Base-by-base conservation (phyloP, 1,140 invertebrate species). In the Thaumetopoea pityocampa region DNA sequence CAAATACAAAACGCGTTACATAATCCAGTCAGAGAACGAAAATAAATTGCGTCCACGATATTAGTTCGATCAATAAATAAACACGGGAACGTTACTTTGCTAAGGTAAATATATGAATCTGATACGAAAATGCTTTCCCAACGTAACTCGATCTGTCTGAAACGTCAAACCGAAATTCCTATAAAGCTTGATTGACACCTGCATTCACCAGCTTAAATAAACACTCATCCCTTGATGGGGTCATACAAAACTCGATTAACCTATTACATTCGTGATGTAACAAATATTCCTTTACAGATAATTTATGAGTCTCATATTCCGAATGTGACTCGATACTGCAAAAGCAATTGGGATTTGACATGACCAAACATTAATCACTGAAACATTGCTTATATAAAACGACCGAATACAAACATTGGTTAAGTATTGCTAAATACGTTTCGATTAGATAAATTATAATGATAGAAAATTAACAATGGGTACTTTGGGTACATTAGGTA, bases 181-280 rank as follows among this genome's bases (percentile, higher is more conserved):
- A 32, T 17, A 5, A 19, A 36, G 29, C 20, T 33, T 69, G 68
- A 72, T 63, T 69, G 63, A 68, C 65, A 52, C 59, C 45, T 26
- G 44, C 35, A 47, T 67, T 63, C 45, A 23, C 28, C 35, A 27
- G 52, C 57, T 67, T 52, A 61, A 72, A 67, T 64, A 51, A 28
- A 20, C 37, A 40, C 30, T 45, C 47, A 60, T 51, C 46, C 52
- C 53, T 48, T 55, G 17, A 42, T 28, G 35, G 37, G 55, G 46
- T 65, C 64, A 55, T 49, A 47, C 53, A 51, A 64, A 64, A 62
- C 61, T 48, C 66, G 59, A 67, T 66, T 69, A 60, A 60, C 43
- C 51, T 56, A 40, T 40, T 22, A 7, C 15, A 44, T 35, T 33
- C 41, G 22, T 44, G 43, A 56, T 23, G 35, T 44, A 50, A 59